These are phyloP conservation scores for Heliocidaris erythrogramma DNA, from an alignment of 35 echinoderm and acorn worm species.

Conservation along the genomic window DNA sequence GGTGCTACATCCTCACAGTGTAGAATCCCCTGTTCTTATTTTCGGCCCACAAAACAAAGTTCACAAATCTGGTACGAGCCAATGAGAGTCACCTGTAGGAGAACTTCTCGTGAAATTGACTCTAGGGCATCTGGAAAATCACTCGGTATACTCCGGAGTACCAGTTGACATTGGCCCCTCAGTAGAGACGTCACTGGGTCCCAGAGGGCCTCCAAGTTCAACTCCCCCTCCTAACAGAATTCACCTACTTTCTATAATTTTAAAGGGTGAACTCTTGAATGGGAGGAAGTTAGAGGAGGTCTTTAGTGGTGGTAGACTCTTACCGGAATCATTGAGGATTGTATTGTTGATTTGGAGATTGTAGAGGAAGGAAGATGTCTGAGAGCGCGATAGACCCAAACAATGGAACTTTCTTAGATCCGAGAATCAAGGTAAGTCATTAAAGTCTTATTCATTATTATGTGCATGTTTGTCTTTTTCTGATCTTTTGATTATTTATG, in stretches of 20 bases:
- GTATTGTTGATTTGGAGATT: not conserved
- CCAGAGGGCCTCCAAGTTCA: not conserved
- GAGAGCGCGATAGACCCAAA: not conserved
- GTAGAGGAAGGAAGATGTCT: not conserved
- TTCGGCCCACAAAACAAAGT: not conserved
- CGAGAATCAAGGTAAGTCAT: not conserved
- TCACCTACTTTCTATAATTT: no score
- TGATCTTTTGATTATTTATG: no score
- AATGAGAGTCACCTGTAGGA: not conserved
- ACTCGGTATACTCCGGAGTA: not conserved
- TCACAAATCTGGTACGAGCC: not conserved
- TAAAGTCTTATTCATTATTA: not conserved
- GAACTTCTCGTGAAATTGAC: not conserved
- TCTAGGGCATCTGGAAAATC: not conserved
- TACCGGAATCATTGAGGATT: not conserved
- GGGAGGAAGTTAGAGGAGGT: no score
- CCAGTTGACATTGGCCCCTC: not conserved
- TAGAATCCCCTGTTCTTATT: not conserved
- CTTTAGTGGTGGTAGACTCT: not conserved
- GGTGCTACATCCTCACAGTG: not conserved
- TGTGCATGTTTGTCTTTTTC: no score
- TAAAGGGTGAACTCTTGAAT: no score
- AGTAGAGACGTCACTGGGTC: not conserved
- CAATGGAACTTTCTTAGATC: not conserved
- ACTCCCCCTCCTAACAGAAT: not conserved